These are phyloP conservation scores for Falco rusticolus DNA, from an alignment of 2,797 vertebrate genomes.

Conservation along the genomic window DNA sequence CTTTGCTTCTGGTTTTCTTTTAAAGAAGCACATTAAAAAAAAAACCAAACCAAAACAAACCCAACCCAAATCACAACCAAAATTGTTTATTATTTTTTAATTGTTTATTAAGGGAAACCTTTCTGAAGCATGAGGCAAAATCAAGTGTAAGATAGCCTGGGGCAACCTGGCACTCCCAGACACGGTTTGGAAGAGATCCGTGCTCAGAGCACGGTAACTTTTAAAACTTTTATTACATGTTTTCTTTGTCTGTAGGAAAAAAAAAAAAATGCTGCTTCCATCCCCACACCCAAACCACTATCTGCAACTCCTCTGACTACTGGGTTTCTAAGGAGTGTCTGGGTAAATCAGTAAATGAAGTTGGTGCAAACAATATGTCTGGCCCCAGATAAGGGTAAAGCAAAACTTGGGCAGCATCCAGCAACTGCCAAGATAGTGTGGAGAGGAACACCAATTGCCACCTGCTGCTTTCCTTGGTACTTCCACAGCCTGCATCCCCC, in stretches of 20 bases:
- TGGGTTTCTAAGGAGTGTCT: slow-evolving; percentile 73
- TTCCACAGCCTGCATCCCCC: background rate
- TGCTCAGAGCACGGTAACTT: background rate
- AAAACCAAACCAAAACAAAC: too few relatives aligned
- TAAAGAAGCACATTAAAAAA: background rate
- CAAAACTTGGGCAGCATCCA: slow-evolving; percentile 73
- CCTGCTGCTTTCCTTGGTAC: slow-evolving; percentile 49
- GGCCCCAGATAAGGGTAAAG: slow-evolving; percentile 71
- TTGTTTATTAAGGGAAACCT: slow-evolving; percentile 14
- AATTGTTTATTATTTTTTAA: background rate
- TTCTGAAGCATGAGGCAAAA: slow-evolving; percentile 36
- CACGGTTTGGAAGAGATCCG: background rate
- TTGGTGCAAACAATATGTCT: slow-evolving; percentile 33
- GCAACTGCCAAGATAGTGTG: background rate
- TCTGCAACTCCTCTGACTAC: slow-evolving; percentile 60
- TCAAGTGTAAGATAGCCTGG: slow-evolving; percentile 28
- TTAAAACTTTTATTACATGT: slow-evolving; percentile 20
- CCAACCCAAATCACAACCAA: background rate
- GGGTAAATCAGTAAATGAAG: slow-evolving; percentile 67
- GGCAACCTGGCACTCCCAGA: slow-evolving; percentile 42
- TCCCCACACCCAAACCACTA: slow-evolving; percentile 66
- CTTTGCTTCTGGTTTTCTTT: background rate
- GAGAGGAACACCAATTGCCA: slow-evolving; percentile 58
- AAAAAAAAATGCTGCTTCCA: slow-evolving; percentile 25
- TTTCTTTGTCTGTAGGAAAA: background rate